Evolutionary conservation across 2,113 vertebrate genomes (phyloP).

Genomic region (Lepidothrix coronata): DNA sequence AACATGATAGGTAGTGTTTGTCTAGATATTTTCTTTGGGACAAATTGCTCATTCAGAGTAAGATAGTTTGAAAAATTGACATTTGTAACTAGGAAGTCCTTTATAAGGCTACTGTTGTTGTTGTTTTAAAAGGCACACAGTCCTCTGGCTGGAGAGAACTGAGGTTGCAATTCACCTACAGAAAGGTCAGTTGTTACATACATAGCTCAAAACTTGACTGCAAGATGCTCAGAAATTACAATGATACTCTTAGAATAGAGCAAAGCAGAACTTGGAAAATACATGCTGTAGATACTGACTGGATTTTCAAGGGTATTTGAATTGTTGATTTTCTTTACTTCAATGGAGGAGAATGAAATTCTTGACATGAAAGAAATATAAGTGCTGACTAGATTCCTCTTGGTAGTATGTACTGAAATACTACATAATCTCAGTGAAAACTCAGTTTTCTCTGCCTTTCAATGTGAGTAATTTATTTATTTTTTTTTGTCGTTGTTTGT

Average conservation of each 20-base stretch:
- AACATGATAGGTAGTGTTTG: not conserved
- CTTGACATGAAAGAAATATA: not conserved
- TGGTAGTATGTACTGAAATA: not conserved
- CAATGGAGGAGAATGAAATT: not conserved
- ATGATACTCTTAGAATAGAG: not conserved
- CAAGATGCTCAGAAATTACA: not conserved
- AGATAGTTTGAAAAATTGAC: not conserved
- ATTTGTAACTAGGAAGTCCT: not conserved
- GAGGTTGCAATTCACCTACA: not conserved
- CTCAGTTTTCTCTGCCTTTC: not conserved
- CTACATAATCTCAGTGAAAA: not conserved
- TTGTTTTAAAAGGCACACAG: not conserved
- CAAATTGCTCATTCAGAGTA: not conserved
- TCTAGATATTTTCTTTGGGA: not conserved
- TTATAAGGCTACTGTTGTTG: not conserved
- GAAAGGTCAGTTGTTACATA: not conserved
- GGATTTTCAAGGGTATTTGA: not conserved
- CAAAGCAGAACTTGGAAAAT: not conserved
- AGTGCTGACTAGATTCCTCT: not conserved
- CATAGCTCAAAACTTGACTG: not conserved
- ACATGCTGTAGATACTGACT: not conserved
- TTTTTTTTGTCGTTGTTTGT: not conserved
- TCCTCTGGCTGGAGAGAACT: not conserved
- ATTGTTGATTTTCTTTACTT: not conserved
- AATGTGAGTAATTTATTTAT: not conserved